A percentile compares a stretch with the other conserved stretches of the same genome.
These are phyloP conservation scores for Pampus argenteus DNA, from an alignment of 2,797 vertebrate species.

Conservation along the genomic window DNA sequence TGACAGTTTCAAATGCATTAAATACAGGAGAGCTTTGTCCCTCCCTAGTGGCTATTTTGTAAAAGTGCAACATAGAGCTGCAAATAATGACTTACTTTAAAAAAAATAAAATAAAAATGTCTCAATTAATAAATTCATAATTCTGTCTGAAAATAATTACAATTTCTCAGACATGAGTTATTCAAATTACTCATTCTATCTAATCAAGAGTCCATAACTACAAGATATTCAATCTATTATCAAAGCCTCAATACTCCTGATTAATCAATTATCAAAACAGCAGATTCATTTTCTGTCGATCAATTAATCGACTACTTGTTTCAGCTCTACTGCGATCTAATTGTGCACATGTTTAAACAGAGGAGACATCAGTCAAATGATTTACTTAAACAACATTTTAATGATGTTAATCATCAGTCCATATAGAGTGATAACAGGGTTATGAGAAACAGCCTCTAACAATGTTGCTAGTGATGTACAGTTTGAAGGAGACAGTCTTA, in stretches of 20 bases:
- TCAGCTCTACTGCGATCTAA: neutral
- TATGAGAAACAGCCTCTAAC: constrained; percentile 81
- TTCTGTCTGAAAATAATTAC: neutral
- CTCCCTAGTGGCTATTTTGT: constrained; percentile 46
- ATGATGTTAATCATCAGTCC: constrained; percentile 85
- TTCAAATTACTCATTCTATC: neutral
- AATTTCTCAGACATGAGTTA: too few relatives aligned
- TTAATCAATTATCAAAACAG: too few relatives aligned
- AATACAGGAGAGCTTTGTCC: constrained; percentile 42
- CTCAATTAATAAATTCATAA: neutral
- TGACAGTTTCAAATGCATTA: neutral
- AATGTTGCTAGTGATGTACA: constrained; percentile 78
- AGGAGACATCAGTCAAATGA: constrained; percentile 18
- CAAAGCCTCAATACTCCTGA: neutral
- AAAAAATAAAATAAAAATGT: too few relatives aligned
- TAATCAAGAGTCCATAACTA: neutral
- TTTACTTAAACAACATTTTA: constrained; percentile 87
- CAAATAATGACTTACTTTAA: neutral
- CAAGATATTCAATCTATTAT: neutral
- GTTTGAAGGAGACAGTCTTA: constrained; percentile 76
- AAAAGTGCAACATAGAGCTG: constrained; percentile 28
- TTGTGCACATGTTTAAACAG: neutral
- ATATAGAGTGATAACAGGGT: constrained; percentile 80
- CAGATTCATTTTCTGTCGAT: too few relatives aligned
- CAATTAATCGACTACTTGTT: too few relatives aligned